Evolutionary conservation across 2,797 vertebrate genomes (phyloP).

Genomic region (Tachyglossus aculeatus): DNA sequence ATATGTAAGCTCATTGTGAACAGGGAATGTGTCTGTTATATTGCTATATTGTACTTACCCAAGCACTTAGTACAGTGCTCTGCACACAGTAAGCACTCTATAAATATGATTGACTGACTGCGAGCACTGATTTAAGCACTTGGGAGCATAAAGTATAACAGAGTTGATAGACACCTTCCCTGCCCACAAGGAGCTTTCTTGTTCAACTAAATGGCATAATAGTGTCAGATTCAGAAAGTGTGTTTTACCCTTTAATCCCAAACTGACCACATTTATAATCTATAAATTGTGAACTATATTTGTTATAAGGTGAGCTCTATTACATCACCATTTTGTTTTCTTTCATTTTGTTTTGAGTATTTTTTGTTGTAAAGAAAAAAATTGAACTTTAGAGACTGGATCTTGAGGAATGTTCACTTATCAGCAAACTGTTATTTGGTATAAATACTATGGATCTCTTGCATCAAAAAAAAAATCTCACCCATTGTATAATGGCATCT

Average conservation of each 20-base stretch:
- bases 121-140: no score
- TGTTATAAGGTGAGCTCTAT: neutral
- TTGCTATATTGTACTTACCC: no score
- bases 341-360: neutral
- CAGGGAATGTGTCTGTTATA: no score
- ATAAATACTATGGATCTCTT: no score
- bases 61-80: no score
- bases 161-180: no score
- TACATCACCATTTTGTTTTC: neutral
- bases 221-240: neutral
- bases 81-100: no score
- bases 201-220: conserved; percentile 2
- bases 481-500: neutral
- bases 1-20: no score
- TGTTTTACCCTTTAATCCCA: neutral
- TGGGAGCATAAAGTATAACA: no score
- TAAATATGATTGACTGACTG: no score
- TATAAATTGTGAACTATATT: neutral
- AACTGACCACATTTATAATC: neutral
- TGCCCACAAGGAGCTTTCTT: no score
- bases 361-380: neutral
- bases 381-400: neutral
- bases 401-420: neutral
- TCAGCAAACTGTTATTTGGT: neutral
- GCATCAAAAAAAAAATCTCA: no score